Evolutionary conservation across 1,140 invertebrate species (phyloP), one percentile per base, ranked within the genome.

Genomic region (Drosophila erecta): DNA sequence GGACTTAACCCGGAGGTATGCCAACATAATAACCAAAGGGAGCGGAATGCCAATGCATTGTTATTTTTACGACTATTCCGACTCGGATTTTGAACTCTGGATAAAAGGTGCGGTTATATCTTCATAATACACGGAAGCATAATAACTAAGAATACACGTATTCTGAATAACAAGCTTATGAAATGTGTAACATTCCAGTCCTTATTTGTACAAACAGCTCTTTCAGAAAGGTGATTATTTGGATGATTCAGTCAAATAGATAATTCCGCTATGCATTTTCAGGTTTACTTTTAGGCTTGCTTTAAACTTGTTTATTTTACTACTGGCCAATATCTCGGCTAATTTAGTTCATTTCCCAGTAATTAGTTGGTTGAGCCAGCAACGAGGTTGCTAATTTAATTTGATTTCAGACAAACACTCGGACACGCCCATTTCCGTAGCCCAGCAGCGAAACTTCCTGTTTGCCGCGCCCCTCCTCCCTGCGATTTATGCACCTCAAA

Each of bases 21-120:
- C 71, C 71, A 54, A 53, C 47, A 75, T 53, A 75, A 75, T 75
- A 75, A 75, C 44, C 51, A 47, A 47, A 38, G 71, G 11, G 55
- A 56, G 38, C 40, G 50, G 60, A 64, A 74, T 74, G 51, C 70
- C 70, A 55, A 74, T 74, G 58, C 71, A 64, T 64, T 74, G 38
- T 43, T 43, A 35, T 55, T 73, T 74, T 74, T 54, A 74, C 50
- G 41, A 43, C 65, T 20, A 17, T 37, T 17, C 17, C n/a, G n/a
- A 37, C 37, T 49, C 38, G 17, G 44, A 15, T 4, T 2, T 24
- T 67, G 40, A 67, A 38, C 62, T 33, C 38, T 35, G 44, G 17
- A 40, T 55, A 69, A 40, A 12, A 47, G 59, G 64, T 69, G 50
- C 40, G 20, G 47, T 70, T 14, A 35, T 8, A 38, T 24, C 37